Evolutionary conservation across 2,113 vertebrate genomes (phyloP), one percentile per base, ranked within the genome.

Genomic region (Cairina moschata): DNA sequence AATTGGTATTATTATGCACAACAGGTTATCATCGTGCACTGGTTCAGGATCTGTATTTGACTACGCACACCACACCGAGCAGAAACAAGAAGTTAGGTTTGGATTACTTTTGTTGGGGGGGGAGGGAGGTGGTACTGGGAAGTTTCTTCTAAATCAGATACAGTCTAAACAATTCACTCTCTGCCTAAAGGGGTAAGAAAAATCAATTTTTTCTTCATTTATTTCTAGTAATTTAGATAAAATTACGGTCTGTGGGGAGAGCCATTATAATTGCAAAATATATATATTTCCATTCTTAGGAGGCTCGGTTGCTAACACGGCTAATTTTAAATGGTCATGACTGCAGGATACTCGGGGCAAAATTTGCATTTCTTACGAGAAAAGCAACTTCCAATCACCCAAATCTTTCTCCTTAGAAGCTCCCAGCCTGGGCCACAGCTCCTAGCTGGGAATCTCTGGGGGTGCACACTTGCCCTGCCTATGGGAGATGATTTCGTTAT

Each of bases 221-320:
- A 52, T 67, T 72, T 76, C 31, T 60, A 67, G n/a, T 55, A 76
- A 76, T 82, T 93, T 62, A 68, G 21, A 65, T 46, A 82, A 66
- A 81, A 34, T 46, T 65, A 23, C 16, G 46, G 22, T 78, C 26
- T 66, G 32, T 36, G 28, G 25, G 26, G 21, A 68, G 12, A 74
- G 3, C 7, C 3, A 9, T 18, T 67, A 40, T 34, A 34, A 81
- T 56, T 86, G 69, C 92, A 73, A 76, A 93, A 91, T 28, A 42
- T 34, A 52, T n/a, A 40, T 59, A 26, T 59, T 88, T 86, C 86
- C 96, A 66, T 97, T 92, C 90, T 97, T 95, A 90, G 93, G 96
- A 98, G 92, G 92, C 91, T 94, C 69, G 84, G 79, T 83, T 96
- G 92, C 89, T 90, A 91, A 81, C 60, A 91, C 1, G 82, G 93